Conservation (phyloP, 2,888 invertebrate genomes). For the Drosophila neotestacea region DNA sequence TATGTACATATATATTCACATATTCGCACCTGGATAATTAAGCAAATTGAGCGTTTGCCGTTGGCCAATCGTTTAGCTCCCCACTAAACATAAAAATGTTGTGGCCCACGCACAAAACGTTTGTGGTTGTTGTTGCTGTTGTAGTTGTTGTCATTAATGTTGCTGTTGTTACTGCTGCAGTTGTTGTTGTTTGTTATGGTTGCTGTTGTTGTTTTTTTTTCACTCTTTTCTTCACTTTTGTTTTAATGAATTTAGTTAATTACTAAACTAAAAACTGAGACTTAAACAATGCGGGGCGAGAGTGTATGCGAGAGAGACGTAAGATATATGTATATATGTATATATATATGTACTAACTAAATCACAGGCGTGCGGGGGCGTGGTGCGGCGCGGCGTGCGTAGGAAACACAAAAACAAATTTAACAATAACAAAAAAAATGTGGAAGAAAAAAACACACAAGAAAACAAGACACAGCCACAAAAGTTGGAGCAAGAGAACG, state of each 20-base stretch:
- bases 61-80: constrained; percentile 54
- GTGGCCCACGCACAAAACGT: constrained; percentile 52
- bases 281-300: constrained; percentile 40
- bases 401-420: constrained; percentile 33
- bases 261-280: constrained; percentile 34
- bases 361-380: constrained; percentile 56
- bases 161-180: constrained; percentile 9
- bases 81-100: constrained; percentile 11
- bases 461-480: constrained; percentile 55
- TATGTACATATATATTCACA: constrained; percentile 33
- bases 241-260: constrained; percentile 45
- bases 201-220: constrained; percentile 16
- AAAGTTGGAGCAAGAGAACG: constrained; percentile 13
- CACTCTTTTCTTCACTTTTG: constrained; percentile 15
- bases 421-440: constrained; percentile 41
- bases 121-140: constrained; percentile 3
- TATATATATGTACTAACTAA: constrained; percentile 32
- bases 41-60: constrained; percentile 56
- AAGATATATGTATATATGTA: background rate
- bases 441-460: constrained; percentile 24
- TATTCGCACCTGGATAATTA: constrained; percentile 75
- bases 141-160: constrained; percentile 6
- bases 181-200: constrained; percentile 13
- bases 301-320: constrained; percentile 14
- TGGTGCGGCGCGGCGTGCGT: constrained; percentile 41